Evolutionary conservation across 1,140 invertebrate genomes (phyloP).

Genomic region (Metopolophium dirhodum): DNA sequence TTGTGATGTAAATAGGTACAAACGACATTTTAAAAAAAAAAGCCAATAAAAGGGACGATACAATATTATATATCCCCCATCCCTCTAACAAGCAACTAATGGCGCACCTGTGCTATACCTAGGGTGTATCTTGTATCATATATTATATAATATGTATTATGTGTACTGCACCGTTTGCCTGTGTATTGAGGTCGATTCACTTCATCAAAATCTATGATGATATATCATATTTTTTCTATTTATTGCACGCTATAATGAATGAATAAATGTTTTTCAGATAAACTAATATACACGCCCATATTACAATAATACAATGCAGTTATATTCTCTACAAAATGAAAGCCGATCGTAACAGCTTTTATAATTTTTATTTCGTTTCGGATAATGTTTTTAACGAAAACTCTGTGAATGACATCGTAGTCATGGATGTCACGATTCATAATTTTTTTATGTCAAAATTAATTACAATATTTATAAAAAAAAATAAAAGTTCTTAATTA

Average conservation of each 20-base stretch:
- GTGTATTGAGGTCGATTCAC: not conserved
- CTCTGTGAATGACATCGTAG: not conserved
- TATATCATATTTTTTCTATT: not conserved
- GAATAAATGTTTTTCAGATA: not conserved
- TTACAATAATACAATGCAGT: not conserved
- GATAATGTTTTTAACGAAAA: not conserved
- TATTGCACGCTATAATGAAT: not conserved
- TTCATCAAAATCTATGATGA: not conserved
- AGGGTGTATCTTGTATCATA: no score
- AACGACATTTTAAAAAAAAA: no score
- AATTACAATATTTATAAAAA: constrained; percentile 3
- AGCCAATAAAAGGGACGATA: no score
- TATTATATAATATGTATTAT: not conserved
- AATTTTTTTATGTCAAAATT: not conserved
- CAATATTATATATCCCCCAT: no score
- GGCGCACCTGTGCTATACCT: no score
- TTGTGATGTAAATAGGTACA: no score
- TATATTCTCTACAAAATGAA: not conserved
- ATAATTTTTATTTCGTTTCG: not conserved
- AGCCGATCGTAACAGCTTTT: not conserved
- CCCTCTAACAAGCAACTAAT: no score
- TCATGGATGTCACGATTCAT: not conserved
- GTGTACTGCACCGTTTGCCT: not conserved
- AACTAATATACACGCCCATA: not conserved
- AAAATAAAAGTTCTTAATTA: not conserved